These are phyloP conservation scores for Cygnus atratus DNA, from an alignment of 2,113 vertebrate species.

Conservation along the genomic window DNA sequence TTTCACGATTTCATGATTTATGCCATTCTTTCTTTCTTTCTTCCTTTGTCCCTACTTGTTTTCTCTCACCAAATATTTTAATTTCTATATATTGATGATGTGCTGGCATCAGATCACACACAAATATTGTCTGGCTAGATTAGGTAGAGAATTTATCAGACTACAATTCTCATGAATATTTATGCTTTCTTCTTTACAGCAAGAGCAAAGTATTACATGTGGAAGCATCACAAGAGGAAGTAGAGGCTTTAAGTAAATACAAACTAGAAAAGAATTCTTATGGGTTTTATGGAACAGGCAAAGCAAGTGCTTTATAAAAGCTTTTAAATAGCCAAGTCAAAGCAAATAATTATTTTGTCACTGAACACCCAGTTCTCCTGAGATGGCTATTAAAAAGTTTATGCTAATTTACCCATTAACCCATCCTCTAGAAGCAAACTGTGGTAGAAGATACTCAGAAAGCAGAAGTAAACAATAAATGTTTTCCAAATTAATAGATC, in stretches of 20 bases:
- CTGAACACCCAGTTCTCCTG: not conserved
- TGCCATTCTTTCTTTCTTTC: not conserved
- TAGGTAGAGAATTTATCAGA: not conserved
- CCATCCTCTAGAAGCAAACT: not conserved
- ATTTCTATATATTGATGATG: not conserved
- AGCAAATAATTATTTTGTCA: conserved; percentile 1
- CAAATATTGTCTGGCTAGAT: not conserved
- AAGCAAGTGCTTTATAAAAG: not conserved
- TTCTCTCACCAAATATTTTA: not conserved
- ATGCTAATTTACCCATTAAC: not conserved
- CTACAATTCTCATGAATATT: not conserved
- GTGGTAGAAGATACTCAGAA: not conserved
- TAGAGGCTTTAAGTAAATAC: not conserved
- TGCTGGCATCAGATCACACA: not conserved
- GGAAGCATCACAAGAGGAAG: not conserved
- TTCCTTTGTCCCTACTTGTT: not conserved
- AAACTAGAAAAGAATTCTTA: not conserved
- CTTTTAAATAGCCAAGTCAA: not conserved
- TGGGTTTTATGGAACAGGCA: not conserved
- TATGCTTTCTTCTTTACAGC: not conserved
- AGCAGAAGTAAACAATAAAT: not conserved
- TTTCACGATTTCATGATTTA: not conserved
- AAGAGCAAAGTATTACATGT: not conserved
- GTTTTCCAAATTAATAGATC: not conserved
- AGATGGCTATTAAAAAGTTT: not conserved